Conservation (phyloP, 2,113 vertebrate genomes). For the Pongo pygmaeus region DNA sequence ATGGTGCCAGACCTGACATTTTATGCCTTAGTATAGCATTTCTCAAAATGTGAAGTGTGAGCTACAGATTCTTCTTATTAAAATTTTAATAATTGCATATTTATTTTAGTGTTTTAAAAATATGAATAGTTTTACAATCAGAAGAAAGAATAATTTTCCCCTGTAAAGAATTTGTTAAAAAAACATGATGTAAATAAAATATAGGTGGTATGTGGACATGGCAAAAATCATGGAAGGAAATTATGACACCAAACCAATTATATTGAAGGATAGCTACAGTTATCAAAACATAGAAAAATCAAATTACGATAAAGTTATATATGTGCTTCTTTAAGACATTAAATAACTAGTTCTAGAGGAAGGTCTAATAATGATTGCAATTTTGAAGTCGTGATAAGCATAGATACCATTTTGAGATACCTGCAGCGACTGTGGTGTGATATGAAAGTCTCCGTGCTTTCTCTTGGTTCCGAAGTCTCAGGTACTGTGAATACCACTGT, state of each 20-base stretch:
- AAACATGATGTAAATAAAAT: neutral
- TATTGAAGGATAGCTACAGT: neutral
- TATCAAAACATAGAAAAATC: slow-evolving; percentile 14
- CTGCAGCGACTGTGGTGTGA: neutral
- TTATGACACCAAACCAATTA: neutral
- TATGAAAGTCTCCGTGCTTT: slow-evolving; percentile 3
- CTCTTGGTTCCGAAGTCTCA: neutral
- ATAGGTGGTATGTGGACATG: neutral
- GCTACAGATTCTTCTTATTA: neutral
- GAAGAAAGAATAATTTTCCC: neutral
- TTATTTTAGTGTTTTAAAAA: slow-evolving; percentile 38
- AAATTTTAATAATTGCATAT: neutral
- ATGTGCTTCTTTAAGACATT: neutral
- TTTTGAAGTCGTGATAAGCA: neutral
- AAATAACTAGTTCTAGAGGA: neutral
- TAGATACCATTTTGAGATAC: slow-evolving; percentile 15
- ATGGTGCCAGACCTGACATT: neutral
- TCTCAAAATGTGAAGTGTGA: neutral
- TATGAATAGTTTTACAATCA: neutral
- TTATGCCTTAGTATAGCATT: neutral
- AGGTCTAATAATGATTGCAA: neutral
- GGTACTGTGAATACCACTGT: neutral
- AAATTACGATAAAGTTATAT: slow-evolving; percentile 2
- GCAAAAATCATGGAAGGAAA: neutral
- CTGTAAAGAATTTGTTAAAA: neutral